These are phyloP conservation scores for Doris montereyensis DNA, from an alignment of 2,888 invertebrate species.

Conservation along the genomic window DNA sequence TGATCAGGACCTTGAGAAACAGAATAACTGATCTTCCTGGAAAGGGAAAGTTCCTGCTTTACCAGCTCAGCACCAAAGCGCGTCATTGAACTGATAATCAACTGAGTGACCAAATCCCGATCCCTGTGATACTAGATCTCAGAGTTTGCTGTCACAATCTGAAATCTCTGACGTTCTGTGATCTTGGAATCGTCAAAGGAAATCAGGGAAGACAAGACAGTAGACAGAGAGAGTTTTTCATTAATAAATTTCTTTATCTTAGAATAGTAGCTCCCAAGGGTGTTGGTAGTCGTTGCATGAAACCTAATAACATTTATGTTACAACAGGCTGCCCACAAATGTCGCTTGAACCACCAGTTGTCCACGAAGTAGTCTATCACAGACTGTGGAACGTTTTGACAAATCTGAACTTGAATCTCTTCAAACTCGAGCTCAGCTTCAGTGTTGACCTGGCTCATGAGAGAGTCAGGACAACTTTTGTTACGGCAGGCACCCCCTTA, in stretches of 20 bases:
- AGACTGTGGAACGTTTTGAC: constrained; percentile 2
- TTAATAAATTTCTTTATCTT: background rate
- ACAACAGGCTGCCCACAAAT: too few relatives aligned
- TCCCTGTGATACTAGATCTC: background rate
- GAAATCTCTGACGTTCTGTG: background rate
- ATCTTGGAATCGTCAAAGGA: background rate
- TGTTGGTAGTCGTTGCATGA: constrained; percentile 2
- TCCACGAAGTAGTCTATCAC: constrained; percentile 11
- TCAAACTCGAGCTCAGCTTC: background rate
- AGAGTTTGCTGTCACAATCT: background rate
- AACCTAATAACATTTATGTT: background rate
- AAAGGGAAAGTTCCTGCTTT: background rate
- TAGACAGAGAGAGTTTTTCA: background rate
- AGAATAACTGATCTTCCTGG: background rate
- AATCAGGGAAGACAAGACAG: background rate
- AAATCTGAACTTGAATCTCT: background rate
- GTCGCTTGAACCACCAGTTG: constrained; percentile 12
- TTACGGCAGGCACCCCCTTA: background rate
- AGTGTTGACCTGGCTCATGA: background rate
- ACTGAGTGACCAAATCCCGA: background rate
- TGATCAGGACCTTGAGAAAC: background rate
- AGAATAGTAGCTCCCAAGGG: background rate
- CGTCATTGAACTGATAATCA: background rate
- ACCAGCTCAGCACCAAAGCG: constrained; percentile 6
- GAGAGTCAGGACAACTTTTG: background rate